Evolutionary conservation across 2,797 vertebrate species (phyloP), one percentile per base, ranked within the genome.

Genomic region (Cossypha polioptera): DNA sequence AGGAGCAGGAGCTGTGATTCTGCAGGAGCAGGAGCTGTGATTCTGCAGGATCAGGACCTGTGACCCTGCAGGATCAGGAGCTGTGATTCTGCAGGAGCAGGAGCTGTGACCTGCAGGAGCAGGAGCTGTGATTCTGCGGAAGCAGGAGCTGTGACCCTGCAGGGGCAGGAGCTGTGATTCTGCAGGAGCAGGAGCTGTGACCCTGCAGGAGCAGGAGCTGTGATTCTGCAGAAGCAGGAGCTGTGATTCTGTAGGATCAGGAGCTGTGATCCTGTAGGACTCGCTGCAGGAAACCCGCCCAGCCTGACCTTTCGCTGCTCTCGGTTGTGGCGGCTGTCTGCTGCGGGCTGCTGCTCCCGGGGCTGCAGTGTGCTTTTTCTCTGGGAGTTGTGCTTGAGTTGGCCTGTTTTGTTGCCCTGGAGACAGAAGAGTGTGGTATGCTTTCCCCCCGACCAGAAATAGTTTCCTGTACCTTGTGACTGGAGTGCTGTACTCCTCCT

Each of bases 391-490:
- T 96, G 95, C 95, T 95, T 93, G 89, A 90, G 86, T 92, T 93
- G 76, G 94, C 93, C 96, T 98, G 97, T 97, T 98, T 96, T 96
- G 97, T 98, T 97, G 90, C 83, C 96, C 86, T 92, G 96, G 96
- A 90, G 93, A 98, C 92, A 78, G 96, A 82, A 86, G 92, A 88
- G 88, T 81, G 83, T 94, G 95, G 95, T 96, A 97, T 97, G 96
- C 95, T 96, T 96, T 95, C 91, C 96, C 95, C 92, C 92, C 54
- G 92, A 97, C 96, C 97, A 97, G 97, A 97, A 97, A 96, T 97
- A 97, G 96, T 97, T 97, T 95, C 91, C 93, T 89, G 95, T 97
- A 97, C 96, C 97, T 96, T 97, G 96, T 97, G 97, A 97, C 94
- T 7, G 0, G 67, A 92, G 95, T 2, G 75, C 91, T 91, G 91